Base-by-base conservation (phyloP, 1,140 invertebrate genomes). In the Megathymus violae region DNA sequence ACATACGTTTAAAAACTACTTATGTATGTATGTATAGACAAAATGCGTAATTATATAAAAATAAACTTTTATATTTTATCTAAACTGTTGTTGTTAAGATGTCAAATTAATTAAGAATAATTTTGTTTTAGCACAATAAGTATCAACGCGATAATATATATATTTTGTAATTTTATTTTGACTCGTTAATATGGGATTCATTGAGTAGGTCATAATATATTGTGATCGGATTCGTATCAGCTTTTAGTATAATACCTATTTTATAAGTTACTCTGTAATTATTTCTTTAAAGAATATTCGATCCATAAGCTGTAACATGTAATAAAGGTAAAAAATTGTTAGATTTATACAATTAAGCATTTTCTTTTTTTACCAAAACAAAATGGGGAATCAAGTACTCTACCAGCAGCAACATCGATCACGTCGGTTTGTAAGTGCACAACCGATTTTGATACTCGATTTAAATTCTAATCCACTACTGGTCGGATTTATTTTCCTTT, bases 401-500 rank as follows among this genome's bases (percentile, higher is more conserved):
- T 40, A 40, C 36, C 0, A 14, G 38, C 66, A 43, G 48, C 62
- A 74, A 69, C 34, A 62, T 19, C 27, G 44, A 66, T 31, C 27
- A 56, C 1, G 46, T n/a, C n/a, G n/a, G n/a, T n/a, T n/a, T n/a
- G n/a, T n/a, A 17, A 38, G 22, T 19, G 22, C 38, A 64, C 40
- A 65, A 65, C 63, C 67, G 31, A 69, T 51, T 58, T 60, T 54
- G 41, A 67, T 56, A 67, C 43, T 69, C 46, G 11, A 48, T 36
- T 54, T 50, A 9, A 40, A 44, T 22, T 59, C 56, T 44, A 62
- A 60, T 36, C 16, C 15, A 16, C 68, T 67, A 75, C 69, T 75
- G 73, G 76, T 74, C 72, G 73, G 67, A 77, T 65, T 51, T 27
- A 44, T 62, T 58, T 61, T 62, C 19, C 48, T 16, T n/a, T n/a